Conservation (phyloP, 2,797 vertebrate species). For the Balearica regulorum region DNA sequence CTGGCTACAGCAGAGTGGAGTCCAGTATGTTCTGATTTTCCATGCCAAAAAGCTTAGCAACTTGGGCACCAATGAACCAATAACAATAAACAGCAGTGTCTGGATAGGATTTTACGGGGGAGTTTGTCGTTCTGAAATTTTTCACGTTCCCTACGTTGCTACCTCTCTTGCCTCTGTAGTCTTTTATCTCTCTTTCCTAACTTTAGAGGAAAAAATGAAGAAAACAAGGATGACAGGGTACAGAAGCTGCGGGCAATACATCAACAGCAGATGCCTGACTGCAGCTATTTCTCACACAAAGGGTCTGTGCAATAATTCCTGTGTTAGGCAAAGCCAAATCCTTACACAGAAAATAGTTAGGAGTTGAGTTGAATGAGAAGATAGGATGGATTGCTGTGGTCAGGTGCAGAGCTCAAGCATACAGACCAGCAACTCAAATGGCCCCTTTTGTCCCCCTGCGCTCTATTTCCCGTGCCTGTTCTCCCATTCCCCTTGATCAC, state of each 20-base stretch:
- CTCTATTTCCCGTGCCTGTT: background rate
- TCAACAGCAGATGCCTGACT: background rate
- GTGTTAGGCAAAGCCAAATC: background rate
- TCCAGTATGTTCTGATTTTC: conserved; percentile 24
- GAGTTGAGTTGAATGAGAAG: background rate
- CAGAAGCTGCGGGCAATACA: background rate
- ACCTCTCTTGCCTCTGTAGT: background rate
- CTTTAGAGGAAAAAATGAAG: conserved; percentile 21
- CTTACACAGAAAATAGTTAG: background rate
- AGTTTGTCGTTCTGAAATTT: background rate
- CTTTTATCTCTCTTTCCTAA: conserved; percentile 5
- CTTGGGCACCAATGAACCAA: background rate
- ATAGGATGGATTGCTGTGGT: background rate
- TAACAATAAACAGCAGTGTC: conserved; percentile 7
- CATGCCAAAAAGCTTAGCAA: conserved; percentile 32
- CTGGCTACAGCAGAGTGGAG: conserved; percentile 4
- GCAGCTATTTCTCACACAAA: background rate
- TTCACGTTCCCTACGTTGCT: background rate
- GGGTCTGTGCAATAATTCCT: background rate
- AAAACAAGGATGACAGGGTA: background rate
- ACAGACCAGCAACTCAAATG: background rate
- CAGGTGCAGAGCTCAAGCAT: background rate
- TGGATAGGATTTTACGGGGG: background rate
- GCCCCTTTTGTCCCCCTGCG: background rate
- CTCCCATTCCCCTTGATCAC: background rate